Conservation (phyloP, 2,113 vertebrate genomes). For the Poicephalus meyeri region DNA sequence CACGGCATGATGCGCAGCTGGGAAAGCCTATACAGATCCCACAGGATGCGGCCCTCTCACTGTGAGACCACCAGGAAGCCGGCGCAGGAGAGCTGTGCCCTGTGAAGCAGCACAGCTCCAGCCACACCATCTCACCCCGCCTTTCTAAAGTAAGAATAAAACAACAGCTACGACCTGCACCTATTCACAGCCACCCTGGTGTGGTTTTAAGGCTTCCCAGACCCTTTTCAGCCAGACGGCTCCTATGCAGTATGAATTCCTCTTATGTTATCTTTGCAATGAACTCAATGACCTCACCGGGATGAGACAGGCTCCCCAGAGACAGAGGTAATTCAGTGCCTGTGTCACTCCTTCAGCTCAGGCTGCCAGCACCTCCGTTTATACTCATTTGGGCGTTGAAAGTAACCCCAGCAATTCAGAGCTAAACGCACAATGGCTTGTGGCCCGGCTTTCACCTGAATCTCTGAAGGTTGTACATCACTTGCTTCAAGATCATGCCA, state of each 20-base stretch:
- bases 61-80: neutral
- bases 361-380: neutral
- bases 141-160: neutral
- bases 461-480: neutral
- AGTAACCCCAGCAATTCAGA: neutral
- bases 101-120: neutral
- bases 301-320: neutral
- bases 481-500: neutral
- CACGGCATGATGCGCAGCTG: accelerated
- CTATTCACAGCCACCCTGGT: neutral
- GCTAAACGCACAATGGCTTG: neutral
- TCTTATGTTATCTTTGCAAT: neutral
- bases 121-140: neutral
- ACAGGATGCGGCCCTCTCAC: neutral
- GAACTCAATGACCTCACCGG: neutral
- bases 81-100: neutral
- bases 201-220: neutral
- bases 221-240: neutral
- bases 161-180: neutral
- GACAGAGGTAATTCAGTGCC: neutral
- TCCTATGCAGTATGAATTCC: neutral
- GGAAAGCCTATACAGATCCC: neutral
- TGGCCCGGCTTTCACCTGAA: neutral
- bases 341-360: neutral
- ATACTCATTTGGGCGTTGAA: neutral